phyloP scores from a whole-genome alignment of 1,140 invertebrate genomes.

The Zaprionus ornatus region DNA sequence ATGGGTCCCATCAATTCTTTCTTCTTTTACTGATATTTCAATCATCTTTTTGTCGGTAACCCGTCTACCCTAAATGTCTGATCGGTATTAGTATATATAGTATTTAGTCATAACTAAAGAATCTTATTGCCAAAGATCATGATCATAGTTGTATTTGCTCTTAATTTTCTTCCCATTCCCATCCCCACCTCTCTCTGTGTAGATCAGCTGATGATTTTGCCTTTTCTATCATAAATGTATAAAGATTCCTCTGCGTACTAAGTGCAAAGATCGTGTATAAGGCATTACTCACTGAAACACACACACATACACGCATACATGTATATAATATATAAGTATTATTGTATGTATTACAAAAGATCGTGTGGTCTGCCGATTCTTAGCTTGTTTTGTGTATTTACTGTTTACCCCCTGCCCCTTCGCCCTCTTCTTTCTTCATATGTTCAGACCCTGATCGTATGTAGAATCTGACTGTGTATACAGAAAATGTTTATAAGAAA shows the following conservation, averaged over 20 bases:
- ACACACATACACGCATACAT: not conserved
- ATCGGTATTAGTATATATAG: too few relatives aligned
- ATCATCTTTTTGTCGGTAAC: too few relatives aligned
- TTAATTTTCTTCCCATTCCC: not conserved
- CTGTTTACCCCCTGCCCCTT: constrained; percentile 22
- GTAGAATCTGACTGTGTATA: constrained; percentile 38
- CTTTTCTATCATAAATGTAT: not conserved
- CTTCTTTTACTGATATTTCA: not conserved
- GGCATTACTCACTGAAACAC: constrained; percentile 3
- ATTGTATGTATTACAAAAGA: constrained; percentile 27
- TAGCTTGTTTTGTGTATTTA: constrained; percentile 45
- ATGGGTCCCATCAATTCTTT: too few relatives aligned
- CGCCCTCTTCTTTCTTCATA: constrained; percentile 15
- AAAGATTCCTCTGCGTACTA: not conserved
- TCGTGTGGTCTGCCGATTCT: constrained; percentile 34
- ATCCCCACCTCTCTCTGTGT: not conserved
- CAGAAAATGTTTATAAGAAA: constrained; percentile 65
- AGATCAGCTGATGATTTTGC: not conserved
- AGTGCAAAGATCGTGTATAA: constrained; percentile 11
- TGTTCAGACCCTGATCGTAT: constrained; percentile 44
- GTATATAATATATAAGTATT: not conserved
- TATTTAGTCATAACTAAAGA: too few relatives aligned
- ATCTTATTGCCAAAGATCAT: not conserved
- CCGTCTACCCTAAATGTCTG: too few relatives aligned
- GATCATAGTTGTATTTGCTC: not conserved